Conservation (phyloP, 1,140 invertebrate genomes). For the Hyposmocoma kahamanoa region DNA sequence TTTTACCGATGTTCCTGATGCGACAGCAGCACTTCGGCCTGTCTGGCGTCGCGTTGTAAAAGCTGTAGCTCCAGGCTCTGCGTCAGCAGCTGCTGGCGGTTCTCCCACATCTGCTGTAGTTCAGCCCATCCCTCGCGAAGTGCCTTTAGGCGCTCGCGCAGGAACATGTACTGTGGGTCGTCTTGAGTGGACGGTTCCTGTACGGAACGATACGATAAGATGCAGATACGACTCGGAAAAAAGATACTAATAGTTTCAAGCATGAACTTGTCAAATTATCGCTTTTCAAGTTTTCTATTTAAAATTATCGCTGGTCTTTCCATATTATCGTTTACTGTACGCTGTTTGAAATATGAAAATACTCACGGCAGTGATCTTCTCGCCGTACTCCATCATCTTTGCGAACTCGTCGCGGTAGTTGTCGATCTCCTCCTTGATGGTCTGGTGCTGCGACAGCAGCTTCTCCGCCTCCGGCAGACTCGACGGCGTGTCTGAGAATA, state of each 20-base stretch:
- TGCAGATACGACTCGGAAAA: no score
- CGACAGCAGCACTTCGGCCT: slow-evolving; percentile 97
- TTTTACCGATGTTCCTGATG: slow-evolving; percentile 95
- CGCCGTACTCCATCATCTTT: slow-evolving; percentile 99
- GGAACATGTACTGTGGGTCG: slow-evolving; percentile 99
- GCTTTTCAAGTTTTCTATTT: no score
- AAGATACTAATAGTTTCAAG: no score
- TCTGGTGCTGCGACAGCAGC: slow-evolving; percentile 96
- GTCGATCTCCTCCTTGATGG: slow-evolving; percentile 98
- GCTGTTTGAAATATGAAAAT: neutral
- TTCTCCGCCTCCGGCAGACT: slow-evolving; percentile 97
- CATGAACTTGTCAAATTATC: no score
- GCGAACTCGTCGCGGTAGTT: slow-evolving; percentile 98
- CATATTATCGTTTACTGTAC: neutral
- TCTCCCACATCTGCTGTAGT: slow-evolving; percentile 99
- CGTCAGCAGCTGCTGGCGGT: slow-evolving; percentile 94
- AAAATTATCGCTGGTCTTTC: neutral
- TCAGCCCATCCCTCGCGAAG: slow-evolving; percentile 99
- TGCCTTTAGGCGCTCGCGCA: slow-evolving; percentile 96
- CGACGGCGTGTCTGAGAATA: slow-evolving; percentile 85
- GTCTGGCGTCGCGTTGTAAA: slow-evolving; percentile 96
- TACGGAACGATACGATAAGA: no score
- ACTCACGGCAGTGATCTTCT: slow-evolving; percentile 90
- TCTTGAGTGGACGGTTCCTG: slow-evolving; percentile 86
- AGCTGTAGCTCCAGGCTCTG: slow-evolving; percentile 96